phyloP scores from a whole-genome alignment of 2,797 vertebrate genomes.

The Diceros bicornis region DNA sequence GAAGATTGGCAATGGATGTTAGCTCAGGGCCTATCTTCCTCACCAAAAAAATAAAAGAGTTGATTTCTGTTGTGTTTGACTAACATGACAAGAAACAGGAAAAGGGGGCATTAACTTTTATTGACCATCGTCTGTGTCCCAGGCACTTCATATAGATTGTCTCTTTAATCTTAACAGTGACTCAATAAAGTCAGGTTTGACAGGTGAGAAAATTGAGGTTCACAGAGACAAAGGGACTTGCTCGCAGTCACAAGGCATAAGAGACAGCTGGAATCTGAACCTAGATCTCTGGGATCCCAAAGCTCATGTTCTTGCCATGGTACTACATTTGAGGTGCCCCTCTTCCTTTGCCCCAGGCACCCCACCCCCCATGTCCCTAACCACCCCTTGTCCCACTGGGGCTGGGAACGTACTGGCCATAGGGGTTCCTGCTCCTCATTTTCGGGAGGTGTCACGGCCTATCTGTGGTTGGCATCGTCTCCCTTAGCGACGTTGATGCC shows the following conservation, averaged over 20 bases:
- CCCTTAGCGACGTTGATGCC: fast-evolving
- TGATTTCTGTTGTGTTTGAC: neutral
- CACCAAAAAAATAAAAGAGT: neutral
- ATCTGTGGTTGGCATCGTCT: neutral
- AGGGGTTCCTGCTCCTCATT: fast-evolving
- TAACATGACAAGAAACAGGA: neutral
- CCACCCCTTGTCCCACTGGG: fast-evolving
- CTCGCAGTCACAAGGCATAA: neutral
- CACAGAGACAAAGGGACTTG: neutral
- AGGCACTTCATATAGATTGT: neutral
- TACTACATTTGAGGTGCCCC: neutral
- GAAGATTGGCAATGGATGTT: too few species aligned
- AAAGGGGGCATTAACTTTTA: neutral
- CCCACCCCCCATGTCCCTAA: fast-evolving
- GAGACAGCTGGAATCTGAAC: neutral
- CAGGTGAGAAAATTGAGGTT: neutral
- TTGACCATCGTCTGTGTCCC: neutral
- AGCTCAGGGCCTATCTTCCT: too few species aligned
- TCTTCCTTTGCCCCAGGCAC: neutral
- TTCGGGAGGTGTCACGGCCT: neutral
- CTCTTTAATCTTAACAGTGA: neutral
- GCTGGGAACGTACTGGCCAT: fast-evolving
- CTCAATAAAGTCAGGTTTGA: neutral
- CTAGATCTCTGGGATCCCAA: neutral
- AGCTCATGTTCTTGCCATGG: neutral